phyloP scores from a whole-genome alignment of 1,140 invertebrate species.

The Pinna nobilis region DNA sequence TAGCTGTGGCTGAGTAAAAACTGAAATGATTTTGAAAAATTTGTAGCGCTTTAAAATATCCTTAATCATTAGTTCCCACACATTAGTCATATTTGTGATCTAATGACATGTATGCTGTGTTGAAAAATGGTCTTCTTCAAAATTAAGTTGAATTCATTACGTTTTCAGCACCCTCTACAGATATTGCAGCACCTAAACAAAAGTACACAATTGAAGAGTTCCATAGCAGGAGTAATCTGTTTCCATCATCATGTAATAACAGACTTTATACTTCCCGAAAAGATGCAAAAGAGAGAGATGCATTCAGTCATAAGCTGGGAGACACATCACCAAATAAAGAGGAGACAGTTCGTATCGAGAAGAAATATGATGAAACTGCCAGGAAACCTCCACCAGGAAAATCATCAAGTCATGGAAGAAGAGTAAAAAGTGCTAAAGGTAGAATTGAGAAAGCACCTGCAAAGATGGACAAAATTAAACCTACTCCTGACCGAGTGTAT shows the following conservation, averaged over 20 bases:
- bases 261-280: slow-evolving; percentile 42
- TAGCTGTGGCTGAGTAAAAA: too few species aligned
- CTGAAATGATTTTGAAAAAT: too few species aligned
- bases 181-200: too few species aligned
- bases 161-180: too few species aligned
- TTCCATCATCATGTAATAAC: slow-evolving; percentile 46
- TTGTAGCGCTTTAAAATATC: too few species aligned
- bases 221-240: slow-evolving; percentile 52
- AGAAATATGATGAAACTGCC: not conserved
- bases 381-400: not conserved
- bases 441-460: slow-evolving; percentile 31
- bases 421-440: slow-evolving; percentile 56
- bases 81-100: too few species aligned
- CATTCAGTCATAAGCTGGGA: slow-evolving; percentile 2
- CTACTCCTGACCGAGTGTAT: not conserved
- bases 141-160: too few species aligned
- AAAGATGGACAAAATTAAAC: slow-evolving; percentile 4
- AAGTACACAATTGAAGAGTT: slow-evolving; percentile 45
- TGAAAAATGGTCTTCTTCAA: too few species aligned
- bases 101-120: too few species aligned
- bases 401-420: slow-evolving; percentile 18
- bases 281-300: slow-evolving; percentile 5
- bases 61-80: too few species aligned
- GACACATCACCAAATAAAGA: slow-evolving; percentile 2
- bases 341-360: slow-evolving; percentile 2